phyloP scores from a whole-genome alignment of 2,888 invertebrate species.

The Chydorus sphaericus region DNA sequence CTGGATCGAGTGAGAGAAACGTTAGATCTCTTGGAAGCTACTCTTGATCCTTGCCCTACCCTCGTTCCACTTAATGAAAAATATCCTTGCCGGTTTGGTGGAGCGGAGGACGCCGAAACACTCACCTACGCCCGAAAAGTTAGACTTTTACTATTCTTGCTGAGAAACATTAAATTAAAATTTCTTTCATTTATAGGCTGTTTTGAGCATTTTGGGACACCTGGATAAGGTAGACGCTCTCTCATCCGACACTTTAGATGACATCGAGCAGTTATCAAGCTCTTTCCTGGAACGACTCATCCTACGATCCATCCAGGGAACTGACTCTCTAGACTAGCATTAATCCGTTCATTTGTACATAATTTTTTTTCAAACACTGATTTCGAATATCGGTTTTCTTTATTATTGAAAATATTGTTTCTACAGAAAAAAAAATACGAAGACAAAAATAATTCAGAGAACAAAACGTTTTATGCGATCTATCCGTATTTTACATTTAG shows the following conservation, averaged over 20 bases:
- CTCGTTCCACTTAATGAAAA: background rate
- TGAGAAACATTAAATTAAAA: background rate
- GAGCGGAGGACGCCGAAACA: background rate
- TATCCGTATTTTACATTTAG: no score
- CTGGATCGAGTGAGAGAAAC: background rate
- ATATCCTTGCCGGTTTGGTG: background rate
- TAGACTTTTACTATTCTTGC: background rate
- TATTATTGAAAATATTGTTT: no score
- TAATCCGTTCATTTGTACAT: no score
- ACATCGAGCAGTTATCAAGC: background rate
- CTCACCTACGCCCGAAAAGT: constrained; percentile 3
- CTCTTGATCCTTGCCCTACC: background rate
- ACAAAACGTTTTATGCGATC: no score
- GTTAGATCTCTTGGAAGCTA: background rate
- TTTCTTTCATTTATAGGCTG: background rate
- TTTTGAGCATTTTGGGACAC: background rate
- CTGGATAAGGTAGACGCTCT: background rate
- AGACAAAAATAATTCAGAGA: no score
- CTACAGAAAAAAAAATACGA: no score
- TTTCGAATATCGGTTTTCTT: no score
- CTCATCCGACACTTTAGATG: background rate
- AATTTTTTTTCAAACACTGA: no score
- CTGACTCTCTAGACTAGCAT: no score
- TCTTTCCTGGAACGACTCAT: background rate
- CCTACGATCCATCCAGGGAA: no score